Evolutionary conservation across 2,888 invertebrate species (phyloP).

Genomic region (Escarpia spicata): DNA sequence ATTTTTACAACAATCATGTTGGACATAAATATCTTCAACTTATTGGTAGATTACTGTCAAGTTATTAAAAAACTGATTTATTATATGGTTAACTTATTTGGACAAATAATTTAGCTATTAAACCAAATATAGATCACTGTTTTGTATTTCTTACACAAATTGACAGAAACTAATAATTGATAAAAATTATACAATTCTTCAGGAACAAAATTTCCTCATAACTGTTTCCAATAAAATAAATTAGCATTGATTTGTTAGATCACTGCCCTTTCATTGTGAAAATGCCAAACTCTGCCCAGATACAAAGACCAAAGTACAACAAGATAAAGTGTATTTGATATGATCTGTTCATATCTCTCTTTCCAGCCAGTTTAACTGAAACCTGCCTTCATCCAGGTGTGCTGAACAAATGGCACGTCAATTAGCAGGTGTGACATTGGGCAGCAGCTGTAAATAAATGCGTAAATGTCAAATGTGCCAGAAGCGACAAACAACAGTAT

Average conservation of each 20-base stretch:
- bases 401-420: background rate
- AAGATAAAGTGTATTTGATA: background rate
- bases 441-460: conserved; percentile 1
- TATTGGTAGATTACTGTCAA: no score
- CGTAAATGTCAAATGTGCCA: background rate
- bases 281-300: background rate
- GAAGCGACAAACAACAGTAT: background rate
- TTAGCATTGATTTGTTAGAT: background rate
- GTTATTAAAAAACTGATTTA: no score
- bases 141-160: background rate
- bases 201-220: background rate
- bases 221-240: background rate
- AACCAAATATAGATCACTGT: background rate
- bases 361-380: background rate
- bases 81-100: no score
- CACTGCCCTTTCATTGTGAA: background rate
- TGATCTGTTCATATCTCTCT: background rate
- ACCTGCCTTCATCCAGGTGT: background rate
- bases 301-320: background rate
- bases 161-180: background rate
- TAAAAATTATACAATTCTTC: background rate
- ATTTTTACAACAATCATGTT: no score
- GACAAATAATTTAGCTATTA: no score
- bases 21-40: no score
- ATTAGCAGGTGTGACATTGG: background rate